Evolutionary conservation across 1,140 invertebrate species (phyloP), one percentile per base, ranked within the genome.

Genomic region (Cardiocondyla obscurior): DNA sequence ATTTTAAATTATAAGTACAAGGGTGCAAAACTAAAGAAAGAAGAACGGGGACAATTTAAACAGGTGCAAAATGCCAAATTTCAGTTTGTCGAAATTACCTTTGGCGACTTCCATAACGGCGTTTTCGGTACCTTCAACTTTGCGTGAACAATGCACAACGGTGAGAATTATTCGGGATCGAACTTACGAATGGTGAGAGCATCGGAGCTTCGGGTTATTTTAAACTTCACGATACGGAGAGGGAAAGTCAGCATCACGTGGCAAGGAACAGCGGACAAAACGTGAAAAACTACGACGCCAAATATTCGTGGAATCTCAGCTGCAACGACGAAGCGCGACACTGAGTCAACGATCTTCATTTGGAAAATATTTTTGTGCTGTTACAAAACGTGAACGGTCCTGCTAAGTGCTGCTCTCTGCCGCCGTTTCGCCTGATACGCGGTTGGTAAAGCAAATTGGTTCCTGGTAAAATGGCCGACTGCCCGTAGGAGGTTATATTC

Each of bases 21-120:
- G 10, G 39, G 22, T 51, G 10, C 14, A 16, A 77, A n/a, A 25
- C 10, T 30, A 28, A 1, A n/a, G n/a, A n/a, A n/a, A n/a, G n/a
- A n/a, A n/a, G n/a, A n/a, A n/a, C n/a, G n/a, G n/a, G n/a, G n/a
- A 53, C 7, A 51, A 76, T 76, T 76, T 46, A 0, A 22, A 12
- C 22, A 25, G 25, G 22, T n/a, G n/a, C 16, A 36, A n/a, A 30
- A 46, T 8, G 14, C 22, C 22, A 65, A 76, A 64, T 22, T 76
- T 30, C 14, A 64, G 22, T 76, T 5, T 3, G 33, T 64, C 12
- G 30, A 53, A 12, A 74, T 90, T 69, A 93, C 92, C 92, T 90
- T 93, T 92, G 19, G 85, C 92, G 10, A 92, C 73, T 73, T 92
- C 92, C 92, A 93, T 93, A 19, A 33, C 3, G 22, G 25, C 28